Evolutionary conservation across 2,113 vertebrate genomes (phyloP), one percentile per base, ranked within the genome.

Genomic region (Sitta europaea): DNA sequence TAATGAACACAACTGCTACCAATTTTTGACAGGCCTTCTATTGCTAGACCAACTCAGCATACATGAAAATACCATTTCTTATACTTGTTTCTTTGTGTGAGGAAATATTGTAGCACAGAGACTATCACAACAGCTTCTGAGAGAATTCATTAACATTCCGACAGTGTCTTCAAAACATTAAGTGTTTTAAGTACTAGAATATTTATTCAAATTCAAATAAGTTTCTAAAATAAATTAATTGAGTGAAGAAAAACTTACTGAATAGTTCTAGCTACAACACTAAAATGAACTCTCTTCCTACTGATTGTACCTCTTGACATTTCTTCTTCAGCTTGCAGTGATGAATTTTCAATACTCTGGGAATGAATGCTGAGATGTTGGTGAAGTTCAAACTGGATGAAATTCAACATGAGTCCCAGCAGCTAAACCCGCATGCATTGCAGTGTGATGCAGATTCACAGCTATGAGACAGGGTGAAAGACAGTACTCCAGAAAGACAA

Each of bases 201-300:
- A 86, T 92, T 93, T 92, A 92, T 95, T 94, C 25, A 88, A 92
- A 89, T 87, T 89, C 47, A 90, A 42, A 93, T 82, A 61, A 15
- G 18, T 85, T 94, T 93, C 71, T 78, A 90, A 95, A 97, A 95
- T 85, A 85, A 88, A 95, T 93, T 93, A 94, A 94, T 82, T 82
- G 27, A 90, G 54, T 86, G 45, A 51, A 66, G 42, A 80, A 61
- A 86, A 78, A 47, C 48, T 94, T 71, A 50, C 10, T 85, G 36
- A 90, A 53, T 85, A 62, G 19, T 48, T 92, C 53, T 70, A 75
- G n/a, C 27, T 61, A 79, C 33, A 94, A 35, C 47, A 70, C 11
- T 57, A 58, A 93, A 93, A 90, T 36, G 45, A 94, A 70, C 54
- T 75, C 71, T 57, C 61, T 73, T 92, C 51, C 67, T 74, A 33